Evolutionary conservation across 2,113 vertebrate genomes (phyloP).

Genomic region (Macrotus californicus): DNA sequence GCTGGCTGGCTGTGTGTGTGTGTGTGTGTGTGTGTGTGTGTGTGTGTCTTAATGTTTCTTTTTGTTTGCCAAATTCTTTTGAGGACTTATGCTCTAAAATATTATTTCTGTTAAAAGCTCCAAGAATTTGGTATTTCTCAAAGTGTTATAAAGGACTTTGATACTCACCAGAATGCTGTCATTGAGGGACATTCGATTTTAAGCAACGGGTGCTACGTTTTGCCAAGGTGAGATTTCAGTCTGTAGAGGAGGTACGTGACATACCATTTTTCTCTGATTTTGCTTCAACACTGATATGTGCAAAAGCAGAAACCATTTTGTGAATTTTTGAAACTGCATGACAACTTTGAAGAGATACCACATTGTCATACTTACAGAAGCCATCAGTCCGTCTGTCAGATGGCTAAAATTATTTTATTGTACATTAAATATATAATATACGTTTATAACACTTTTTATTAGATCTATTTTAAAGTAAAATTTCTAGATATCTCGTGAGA

Average conservation of each 20-base stretch:
- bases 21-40: neutral
- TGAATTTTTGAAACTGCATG: slow-evolving; percentile 5
- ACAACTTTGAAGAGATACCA: neutral
- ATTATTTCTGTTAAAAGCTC: slow-evolving; percentile 80
- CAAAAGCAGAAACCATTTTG: neutral
- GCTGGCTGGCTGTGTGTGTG: neutral
- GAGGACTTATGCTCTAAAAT: slow-evolving; percentile 35
- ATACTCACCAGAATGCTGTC: slow-evolving; percentile 72
- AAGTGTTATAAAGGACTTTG: slow-evolving; percentile 80
- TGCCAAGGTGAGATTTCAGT: slow-evolving; percentile 87
- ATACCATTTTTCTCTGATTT: neutral
- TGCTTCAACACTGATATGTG: neutral
- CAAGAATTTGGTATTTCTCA: slow-evolving; percentile 85
- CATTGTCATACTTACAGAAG: neutral
- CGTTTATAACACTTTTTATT: neutral
- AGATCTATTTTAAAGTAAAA: slow-evolving; percentile 35
- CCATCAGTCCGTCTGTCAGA: neutral
- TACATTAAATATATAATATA: neutral
- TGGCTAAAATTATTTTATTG: slow-evolving; percentile 20
- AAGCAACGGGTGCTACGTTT: slow-evolving; percentile 90
- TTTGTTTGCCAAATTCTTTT: slow-evolving; percentile 27
- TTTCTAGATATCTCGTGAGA: neutral
- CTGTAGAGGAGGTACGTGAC: neutral
- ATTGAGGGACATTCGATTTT: slow-evolving; percentile 80
- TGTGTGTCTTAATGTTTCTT: neutral